A percentile compares a stretch with the other conserved stretches of the same genome.
phyloP scores from a whole-genome alignment of 2,113 vertebrate genomes.

The Urocitellus parryii region DNA sequence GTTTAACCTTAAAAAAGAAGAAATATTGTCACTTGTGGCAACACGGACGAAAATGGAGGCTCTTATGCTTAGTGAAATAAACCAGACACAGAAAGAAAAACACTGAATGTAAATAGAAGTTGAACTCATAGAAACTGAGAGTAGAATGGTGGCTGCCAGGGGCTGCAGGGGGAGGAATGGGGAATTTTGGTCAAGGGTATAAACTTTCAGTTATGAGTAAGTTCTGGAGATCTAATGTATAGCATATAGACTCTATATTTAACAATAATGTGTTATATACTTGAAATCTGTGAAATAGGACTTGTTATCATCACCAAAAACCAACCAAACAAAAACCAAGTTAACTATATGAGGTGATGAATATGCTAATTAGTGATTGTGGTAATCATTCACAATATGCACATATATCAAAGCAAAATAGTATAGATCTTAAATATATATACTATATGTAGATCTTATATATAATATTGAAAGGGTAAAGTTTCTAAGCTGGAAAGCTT shows the following conservation, averaged over 20 bases:
- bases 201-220: constrained; percentile 37
- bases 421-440: neutral
- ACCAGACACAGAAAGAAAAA: neutral
- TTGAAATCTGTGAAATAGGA: neutral
- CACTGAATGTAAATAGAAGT: neutral
- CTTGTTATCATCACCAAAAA: neutral
- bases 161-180: neutral
- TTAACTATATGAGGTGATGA: neutral
- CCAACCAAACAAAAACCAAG: neutral
- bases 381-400: neutral
- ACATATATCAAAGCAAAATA: neutral
- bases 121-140: constrained; percentile 5
- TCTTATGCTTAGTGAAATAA: neutral
- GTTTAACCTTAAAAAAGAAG: neutral
- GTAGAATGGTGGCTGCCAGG: neutral
- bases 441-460: neutral
- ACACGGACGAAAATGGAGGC: neutral
- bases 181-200: constrained; percentile 23
- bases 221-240: neutral
- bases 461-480: too few species aligned
- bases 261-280: neutral
- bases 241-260: neutral
- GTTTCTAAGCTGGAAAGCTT: too few species aligned
- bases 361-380: neutral
- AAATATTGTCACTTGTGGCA: neutral